Conservation (phyloP, 2,888 invertebrate species). For the Hanleya hanleyi region DNA sequence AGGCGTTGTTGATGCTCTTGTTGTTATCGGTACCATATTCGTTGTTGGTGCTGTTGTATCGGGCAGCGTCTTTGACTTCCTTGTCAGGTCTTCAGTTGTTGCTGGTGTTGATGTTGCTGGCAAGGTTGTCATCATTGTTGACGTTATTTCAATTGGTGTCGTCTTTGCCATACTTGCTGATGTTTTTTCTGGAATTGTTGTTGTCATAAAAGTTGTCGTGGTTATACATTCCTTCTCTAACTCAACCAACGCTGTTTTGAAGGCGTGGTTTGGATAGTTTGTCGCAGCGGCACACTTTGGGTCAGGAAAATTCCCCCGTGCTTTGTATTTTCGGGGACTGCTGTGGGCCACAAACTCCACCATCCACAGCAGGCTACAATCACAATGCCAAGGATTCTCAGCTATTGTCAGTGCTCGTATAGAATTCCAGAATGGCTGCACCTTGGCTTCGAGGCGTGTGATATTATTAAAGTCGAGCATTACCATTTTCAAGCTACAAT, state of each 20-base stretch:
- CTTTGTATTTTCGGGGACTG: neutral
- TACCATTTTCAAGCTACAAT: neutral
- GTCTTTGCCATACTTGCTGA: too few relatives aligned
- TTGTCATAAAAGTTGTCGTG: constrained; percentile 36
- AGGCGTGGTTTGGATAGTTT: constrained; percentile 29
- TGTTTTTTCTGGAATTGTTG: constrained; percentile 26
- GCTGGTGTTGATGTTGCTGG: constrained; percentile 5
- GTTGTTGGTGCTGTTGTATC: constrained; percentile 26
- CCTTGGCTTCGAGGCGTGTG: neutral
- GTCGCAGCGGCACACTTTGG: constrained; percentile 41
- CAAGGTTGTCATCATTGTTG: neutral
- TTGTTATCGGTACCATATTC: constrained; percentile 14
- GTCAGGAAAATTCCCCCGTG: neutral
- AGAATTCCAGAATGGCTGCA: neutral
- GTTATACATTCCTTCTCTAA: constrained; percentile 35
- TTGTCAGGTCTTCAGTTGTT: neutral
- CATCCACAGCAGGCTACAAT: constrained; percentile 53
- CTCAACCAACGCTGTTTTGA: constrained; percentile 32
- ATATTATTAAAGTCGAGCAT: neutral
- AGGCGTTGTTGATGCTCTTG: constrained; percentile 12
- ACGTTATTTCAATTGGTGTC: too few relatives aligned
- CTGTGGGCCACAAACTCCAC: constrained; percentile 26
- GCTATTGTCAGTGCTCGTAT: neutral
- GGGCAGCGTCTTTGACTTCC: constrained; percentile 26
- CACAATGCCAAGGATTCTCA: constrained; percentile 46